A percentile compares a stretch with the other conserved stretches of the same genome.
Conservation (phyloP, 1,140 invertebrate species). For the Papilio dardanus region DNA sequence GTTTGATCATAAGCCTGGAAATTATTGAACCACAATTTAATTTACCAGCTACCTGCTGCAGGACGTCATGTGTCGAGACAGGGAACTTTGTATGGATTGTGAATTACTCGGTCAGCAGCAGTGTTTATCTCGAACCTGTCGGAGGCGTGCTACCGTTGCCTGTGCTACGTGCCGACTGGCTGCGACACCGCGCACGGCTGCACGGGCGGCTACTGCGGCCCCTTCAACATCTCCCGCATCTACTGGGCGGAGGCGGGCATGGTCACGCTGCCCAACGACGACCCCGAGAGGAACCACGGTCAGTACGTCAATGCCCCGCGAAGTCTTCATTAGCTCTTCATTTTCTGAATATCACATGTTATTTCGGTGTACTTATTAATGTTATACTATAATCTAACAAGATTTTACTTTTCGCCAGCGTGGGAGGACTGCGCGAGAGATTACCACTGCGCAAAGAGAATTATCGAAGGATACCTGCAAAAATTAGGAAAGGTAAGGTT, state of each 20-base stretch:
- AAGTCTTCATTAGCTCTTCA: too few relatives aligned
- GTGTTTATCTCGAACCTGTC: conserved; percentile 65
- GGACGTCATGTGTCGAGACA: too few relatives aligned
- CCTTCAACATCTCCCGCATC: conserved; percentile 84
- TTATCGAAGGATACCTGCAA: conserved; percentile 84
- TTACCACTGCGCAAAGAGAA: conserved; percentile 83
- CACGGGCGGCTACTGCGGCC: conserved; percentile 83
- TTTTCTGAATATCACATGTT: too few relatives aligned
- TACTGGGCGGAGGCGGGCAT: conserved; percentile 86
- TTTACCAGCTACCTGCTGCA: background rate
- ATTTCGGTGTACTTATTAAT: too few relatives aligned
- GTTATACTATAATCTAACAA: background rate
- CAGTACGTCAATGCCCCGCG: conserved; percentile 17
- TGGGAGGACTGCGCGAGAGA: conserved; percentile 84
- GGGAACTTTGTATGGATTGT: too few relatives aligned
- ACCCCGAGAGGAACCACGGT: conserved; percentile 66
- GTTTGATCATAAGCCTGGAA: background rate
- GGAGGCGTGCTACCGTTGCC: conserved; percentile 82
- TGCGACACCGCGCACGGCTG: conserved; percentile 82
- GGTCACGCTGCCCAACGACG: conserved; percentile 79
- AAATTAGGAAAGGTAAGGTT: conserved; percentile 80
- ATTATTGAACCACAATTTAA: too few relatives aligned
- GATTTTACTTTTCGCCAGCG: conserved; percentile 75
- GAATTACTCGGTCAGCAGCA: conserved; percentile 44
- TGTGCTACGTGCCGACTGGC: conserved; percentile 82